These are phyloP conservation scores for Lithobates pipiens DNA, from an alignment of 2,797 vertebrate species.

Conservation along the genomic window DNA sequence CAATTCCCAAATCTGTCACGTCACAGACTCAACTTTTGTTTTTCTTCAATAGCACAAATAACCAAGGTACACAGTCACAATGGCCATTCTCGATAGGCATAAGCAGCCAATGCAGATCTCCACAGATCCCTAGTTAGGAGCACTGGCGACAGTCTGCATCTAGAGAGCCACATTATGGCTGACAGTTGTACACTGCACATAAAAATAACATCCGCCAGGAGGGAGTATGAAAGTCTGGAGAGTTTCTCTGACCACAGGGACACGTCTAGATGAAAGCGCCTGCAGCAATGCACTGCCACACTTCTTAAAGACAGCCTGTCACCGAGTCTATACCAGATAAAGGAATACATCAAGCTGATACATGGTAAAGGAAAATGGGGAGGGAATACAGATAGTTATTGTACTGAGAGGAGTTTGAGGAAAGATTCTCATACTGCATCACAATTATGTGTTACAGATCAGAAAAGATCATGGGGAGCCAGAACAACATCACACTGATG, in stretches of 20 bases:
- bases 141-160: constrained; percentile 43
- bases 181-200: constrained; percentile 39
- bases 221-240: constrained; percentile 51
- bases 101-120: background rate
- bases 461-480: background rate
- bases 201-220: constrained; percentile 50
- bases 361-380: constrained; percentile 64
- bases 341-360: constrained; percentile 67
- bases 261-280: constrained; percentile 65
- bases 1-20: background rate
- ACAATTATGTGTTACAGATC: constrained; percentile 8
- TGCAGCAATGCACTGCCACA: constrained; percentile 65
- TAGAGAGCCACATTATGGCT: background rate
- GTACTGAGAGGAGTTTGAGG: constrained; percentile 65
- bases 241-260: constrained; percentile 59
- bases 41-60: background rate
- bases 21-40: background rate
- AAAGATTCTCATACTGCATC: background rate
- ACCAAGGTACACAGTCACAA: background rate
- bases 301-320: constrained; percentile 67
- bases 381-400: constrained; percentile 62
- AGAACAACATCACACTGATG: background rate
- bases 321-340: constrained; percentile 60
- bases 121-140: constrained; percentile 16
- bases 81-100: background rate